These are phyloP conservation scores for Patiria pectinifera DNA, from an alignment of 53 echinoderm and acorn worm genomes.

Conservation along the genomic window DNA sequence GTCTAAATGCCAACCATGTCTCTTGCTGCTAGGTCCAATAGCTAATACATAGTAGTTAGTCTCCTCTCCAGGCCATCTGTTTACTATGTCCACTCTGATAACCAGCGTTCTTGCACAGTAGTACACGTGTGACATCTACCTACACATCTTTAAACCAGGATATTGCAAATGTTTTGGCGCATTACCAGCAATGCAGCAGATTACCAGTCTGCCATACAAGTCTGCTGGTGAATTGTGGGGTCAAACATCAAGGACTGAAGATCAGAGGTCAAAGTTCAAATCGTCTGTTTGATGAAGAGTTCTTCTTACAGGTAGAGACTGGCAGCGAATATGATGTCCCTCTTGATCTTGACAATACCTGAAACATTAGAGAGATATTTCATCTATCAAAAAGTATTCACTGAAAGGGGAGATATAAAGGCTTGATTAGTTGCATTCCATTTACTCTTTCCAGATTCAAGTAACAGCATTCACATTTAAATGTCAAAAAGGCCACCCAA, in stretches of 20 bases:
- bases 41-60: too few relatives aligned
- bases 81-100: too few relatives aligned
- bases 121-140: too few relatives aligned
- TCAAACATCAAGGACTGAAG: not conserved
- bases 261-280: not conserved
- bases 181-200: not conserved
- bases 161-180: not conserved
- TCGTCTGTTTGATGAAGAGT: not conserved
- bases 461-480: not conserved
- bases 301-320: slow-evolving; percentile 84
- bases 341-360: slow-evolving; percentile 94
- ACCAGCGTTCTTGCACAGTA: too few relatives aligned
- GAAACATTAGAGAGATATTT: slow-evolving; percentile 4
- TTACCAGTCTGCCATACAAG: not conserved
- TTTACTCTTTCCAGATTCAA: too few relatives aligned
- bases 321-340: slow-evolving; percentile 96
- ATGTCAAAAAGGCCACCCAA: too few relatives aligned
- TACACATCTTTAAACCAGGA: too few relatives aligned
- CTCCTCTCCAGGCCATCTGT: too few relatives aligned
- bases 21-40: too few relatives aligned
- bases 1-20: too few relatives aligned
- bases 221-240: not conserved
- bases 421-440: not conserved
- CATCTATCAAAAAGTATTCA: not conserved
- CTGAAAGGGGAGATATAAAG: not conserved